Conservation (phyloP, 2,113 vertebrate genomes). For the Otis tarda region DNA sequence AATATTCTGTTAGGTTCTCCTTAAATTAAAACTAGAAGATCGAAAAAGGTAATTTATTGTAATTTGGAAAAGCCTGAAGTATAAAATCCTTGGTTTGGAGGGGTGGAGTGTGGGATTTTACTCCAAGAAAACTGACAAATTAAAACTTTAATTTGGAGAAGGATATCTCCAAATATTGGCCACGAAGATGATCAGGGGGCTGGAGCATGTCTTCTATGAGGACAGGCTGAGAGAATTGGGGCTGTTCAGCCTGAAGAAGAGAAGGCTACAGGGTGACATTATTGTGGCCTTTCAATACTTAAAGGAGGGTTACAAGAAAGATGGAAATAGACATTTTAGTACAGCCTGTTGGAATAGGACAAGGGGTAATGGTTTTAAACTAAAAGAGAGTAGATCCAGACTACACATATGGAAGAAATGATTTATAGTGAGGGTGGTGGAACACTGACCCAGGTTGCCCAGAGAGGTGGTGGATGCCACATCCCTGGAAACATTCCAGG, state of each 20-base stretch:
- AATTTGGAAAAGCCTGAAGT: background rate
- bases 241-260: background rate
- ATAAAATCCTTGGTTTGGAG: background rate
- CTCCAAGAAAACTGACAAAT: background rate
- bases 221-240: background rate
- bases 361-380: background rate
- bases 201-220: background rate
- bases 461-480: background rate
- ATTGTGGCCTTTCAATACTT: background rate
- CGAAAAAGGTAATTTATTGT: background rate
- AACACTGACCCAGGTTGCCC: accelerated
- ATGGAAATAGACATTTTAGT: background rate
- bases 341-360: accelerated
- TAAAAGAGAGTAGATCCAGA: background rate
- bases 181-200: background rate
- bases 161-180: background rate
- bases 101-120: background rate
- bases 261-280: background rate
- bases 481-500: background rate
- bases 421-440: accelerated
- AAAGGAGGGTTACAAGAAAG: background rate
- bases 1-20: background rate
- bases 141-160: background rate
- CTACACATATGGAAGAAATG: background rate
- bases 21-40: background rate